A percentile compares a stretch with the other conserved stretches of the same genome.
These are phyloP conservation scores for Percina caprodes DNA, from an alignment of 2,113 vertebrate genomes.

Conservation along the genomic window DNA sequence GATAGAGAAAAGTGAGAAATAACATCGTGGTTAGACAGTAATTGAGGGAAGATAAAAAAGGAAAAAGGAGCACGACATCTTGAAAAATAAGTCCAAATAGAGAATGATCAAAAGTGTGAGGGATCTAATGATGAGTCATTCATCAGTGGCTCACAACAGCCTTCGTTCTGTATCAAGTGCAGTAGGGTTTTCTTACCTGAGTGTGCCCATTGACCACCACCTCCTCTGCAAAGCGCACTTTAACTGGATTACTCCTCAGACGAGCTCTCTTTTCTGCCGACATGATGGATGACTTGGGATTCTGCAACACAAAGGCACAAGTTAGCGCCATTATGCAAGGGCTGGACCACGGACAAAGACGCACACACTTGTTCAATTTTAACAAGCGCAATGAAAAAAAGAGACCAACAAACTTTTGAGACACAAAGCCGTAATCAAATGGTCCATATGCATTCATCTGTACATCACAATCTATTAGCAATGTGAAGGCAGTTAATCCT, in stretches of 20 bases:
- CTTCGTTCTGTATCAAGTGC: not conserved
- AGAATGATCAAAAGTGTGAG: not conserved
- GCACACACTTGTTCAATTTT: not conserved
- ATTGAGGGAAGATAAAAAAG: conserved; percentile 16
- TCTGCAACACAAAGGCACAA: conserved; percentile 82
- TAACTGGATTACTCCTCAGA: conserved; percentile 94
- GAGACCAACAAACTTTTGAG: not conserved
- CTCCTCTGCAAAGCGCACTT: conserved; percentile 97
- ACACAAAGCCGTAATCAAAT: not conserved
- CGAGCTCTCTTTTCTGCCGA: conserved; percentile 96
- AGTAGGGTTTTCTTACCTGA: conserved; percentile 86
- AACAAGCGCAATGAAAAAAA: not conserved
- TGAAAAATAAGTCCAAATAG: not conserved
- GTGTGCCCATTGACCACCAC: conserved; percentile 94
- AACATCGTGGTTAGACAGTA: conserved; percentile 6
- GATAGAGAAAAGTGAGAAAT: conserved; percentile 68
- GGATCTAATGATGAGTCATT: conserved; percentile 5
- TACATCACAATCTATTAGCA: not conserved
- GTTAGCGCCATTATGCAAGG: not conserved
- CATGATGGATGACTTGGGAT: conserved; percentile 96
- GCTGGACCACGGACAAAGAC: not conserved
- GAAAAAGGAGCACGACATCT: not conserved
- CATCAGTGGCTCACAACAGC: not conserved
- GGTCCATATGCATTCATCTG: not conserved
- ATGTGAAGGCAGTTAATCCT: conserved; percentile 14